Percentiles rank a stretch among this genome's conserved stretches.
Evolutionary conservation across 2,797 vertebrate species (phyloP).

Genomic region (Cichlasoma orientale): DNA sequence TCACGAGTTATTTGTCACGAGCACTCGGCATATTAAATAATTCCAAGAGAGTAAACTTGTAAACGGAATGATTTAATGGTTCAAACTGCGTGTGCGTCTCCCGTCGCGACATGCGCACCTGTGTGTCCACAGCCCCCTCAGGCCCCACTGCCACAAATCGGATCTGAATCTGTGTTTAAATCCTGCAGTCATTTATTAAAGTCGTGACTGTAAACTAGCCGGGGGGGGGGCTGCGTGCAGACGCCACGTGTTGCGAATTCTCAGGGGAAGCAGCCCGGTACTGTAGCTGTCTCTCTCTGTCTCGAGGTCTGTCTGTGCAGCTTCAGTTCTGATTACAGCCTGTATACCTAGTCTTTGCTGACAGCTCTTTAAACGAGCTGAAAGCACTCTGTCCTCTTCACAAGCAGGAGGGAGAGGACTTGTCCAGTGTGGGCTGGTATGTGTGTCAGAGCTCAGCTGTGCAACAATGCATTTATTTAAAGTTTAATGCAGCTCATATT

Average conservation of each 20-base stretch:
- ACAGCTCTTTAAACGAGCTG: conserved; percentile 7
- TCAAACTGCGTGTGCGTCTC: neutral
- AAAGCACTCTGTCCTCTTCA: neutral
- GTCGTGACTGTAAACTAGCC: neutral
- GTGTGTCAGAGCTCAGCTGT: conserved; percentile 25
- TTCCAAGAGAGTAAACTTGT: neutral
- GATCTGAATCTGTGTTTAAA: neutral
- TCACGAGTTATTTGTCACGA: neutral
- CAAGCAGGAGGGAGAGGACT: neutral
- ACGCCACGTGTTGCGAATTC: conserved; percentile 1
- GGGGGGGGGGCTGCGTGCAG: neutral
- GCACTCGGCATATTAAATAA: neutral
- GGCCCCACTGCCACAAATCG: neutral
- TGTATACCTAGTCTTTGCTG: neutral
- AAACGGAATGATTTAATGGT: neutral
- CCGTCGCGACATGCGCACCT: fast-evolving
- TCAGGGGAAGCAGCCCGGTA: conserved; percentile 14
- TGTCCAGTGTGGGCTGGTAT: neutral
- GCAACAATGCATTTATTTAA: neutral
- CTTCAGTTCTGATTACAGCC: conserved; percentile 44
- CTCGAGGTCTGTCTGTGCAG: conserved; percentile 6
- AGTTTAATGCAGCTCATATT: neutral
- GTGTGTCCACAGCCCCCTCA: neutral
- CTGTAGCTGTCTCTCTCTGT: neutral
- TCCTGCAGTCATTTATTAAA: neutral